These are phyloP conservation scores for Tenthredo mesomela DNA, from an alignment of 2,888 invertebrate species.

Conservation along the genomic window DNA sequence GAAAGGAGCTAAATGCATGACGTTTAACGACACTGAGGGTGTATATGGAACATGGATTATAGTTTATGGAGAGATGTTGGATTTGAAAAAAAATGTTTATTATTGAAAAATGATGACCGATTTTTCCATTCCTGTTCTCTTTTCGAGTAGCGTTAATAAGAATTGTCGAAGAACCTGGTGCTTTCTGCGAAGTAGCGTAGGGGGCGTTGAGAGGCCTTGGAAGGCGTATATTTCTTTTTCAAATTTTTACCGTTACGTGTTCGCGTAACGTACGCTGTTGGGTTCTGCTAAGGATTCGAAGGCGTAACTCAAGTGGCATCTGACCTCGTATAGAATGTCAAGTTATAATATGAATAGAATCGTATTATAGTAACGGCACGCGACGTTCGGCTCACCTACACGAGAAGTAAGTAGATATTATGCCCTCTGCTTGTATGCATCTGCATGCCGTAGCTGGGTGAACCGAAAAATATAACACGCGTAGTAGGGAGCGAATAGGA, in stretches of 20 bases:
- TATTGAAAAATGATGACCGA: background rate
- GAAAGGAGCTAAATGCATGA: background rate
- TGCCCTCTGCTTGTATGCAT: constrained; percentile 3
- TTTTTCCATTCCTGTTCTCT: background rate
- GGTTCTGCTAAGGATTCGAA: constrained; percentile 39
- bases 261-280: background rate
- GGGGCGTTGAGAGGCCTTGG: constrained; percentile 36
- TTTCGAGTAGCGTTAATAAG: background rate
- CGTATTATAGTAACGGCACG: constrained; percentile 66
- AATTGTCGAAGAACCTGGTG: background rate
- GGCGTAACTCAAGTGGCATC: constrained; percentile 65
- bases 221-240: constrained; percentile 38
- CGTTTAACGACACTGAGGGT: background rate
- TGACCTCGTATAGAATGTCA: constrained; percentile 73
- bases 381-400: constrained; percentile 59
- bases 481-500: background rate
- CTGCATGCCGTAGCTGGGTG: constrained; percentile 37
- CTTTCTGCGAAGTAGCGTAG: background rate
- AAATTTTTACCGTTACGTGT: constrained; percentile 40
- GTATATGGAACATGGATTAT: background rate
- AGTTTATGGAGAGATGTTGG: background rate
- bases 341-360: constrained; percentile 75
- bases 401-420: background rate
- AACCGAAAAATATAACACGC: background rate
- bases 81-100: background rate